Evolutionary conservation across 2,797 vertebrate species (phyloP).

Genomic region (Naso thynnoides): DNA sequence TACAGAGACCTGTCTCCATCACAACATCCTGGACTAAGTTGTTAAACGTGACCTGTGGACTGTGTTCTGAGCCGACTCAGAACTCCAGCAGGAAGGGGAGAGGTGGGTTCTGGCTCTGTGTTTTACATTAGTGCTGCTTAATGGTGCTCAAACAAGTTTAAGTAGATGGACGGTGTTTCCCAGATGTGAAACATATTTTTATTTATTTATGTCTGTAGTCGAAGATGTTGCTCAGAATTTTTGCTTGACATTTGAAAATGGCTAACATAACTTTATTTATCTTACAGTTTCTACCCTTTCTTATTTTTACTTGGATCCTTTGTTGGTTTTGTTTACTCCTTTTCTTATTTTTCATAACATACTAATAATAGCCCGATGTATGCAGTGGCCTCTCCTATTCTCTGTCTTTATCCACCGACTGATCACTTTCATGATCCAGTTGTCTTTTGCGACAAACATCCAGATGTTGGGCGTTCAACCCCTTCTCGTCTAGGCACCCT

Average conservation of each 20-base stretch:
- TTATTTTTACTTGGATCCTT: neutral
- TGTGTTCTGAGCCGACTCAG: too few relatives aligned
- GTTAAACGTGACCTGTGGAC: too few relatives aligned
- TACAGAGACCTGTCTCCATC: too few relatives aligned
- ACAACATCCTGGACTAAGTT: too few relatives aligned
- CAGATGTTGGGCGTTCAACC: constrained; percentile 19
- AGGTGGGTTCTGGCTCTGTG: too few relatives aligned
- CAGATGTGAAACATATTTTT: too few relatives aligned
- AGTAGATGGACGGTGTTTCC: too few relatives aligned
- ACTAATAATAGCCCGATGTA: neutral
- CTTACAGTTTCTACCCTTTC: neutral
- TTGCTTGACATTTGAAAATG: neutral
- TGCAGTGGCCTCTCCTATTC: neutral
- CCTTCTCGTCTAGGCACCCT: constrained; percentile 32
- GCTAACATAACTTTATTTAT: neutral
- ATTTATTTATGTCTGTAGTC: too few relatives aligned
- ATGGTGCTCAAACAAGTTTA: too few relatives aligned
- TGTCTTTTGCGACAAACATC: constrained; percentile 37
- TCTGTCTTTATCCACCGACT: constrained; percentile 22
- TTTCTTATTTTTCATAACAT: neutral
- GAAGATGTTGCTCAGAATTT: neutral
- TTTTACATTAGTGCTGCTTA: too few relatives aligned
- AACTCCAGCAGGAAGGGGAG: too few relatives aligned
- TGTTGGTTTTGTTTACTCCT: neutral
- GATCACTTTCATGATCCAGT: constrained; percentile 29